Conservation (phyloP, 2,888 invertebrate species). For the Seira sanloemensis region DNA sequence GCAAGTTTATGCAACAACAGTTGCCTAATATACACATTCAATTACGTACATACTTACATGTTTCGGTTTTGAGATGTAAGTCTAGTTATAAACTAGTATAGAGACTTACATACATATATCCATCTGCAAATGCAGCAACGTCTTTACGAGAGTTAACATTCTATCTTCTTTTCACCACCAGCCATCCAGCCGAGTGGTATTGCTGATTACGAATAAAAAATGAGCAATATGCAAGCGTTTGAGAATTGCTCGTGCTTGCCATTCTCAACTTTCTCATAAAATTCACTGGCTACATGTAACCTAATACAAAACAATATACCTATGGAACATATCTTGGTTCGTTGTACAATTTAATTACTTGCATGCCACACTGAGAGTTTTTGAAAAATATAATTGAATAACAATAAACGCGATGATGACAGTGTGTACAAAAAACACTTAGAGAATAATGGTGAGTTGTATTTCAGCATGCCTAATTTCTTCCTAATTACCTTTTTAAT, state of each 20-base stretch:
- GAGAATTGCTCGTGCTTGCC: too few species aligned
- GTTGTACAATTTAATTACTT: too few species aligned
- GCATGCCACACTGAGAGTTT: background rate
- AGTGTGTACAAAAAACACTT: background rate
- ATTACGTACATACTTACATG: too few species aligned
- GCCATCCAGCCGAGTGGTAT: background rate
- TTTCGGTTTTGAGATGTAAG: too few species aligned
- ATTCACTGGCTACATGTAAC: background rate
- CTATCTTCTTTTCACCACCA: slow-evolving; percentile 39
- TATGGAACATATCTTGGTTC: background rate
- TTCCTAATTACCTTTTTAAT: slow-evolving; percentile 38
- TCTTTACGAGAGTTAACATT: background rate
- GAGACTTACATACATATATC: too few species aligned
- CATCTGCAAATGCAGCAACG: too few species aligned
- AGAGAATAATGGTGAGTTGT: slow-evolving; percentile 20
- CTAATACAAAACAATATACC: too few species aligned
- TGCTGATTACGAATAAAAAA: background rate
- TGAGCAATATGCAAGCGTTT: background rate
- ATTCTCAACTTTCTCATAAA: too few species aligned
- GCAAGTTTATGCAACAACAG: too few species aligned
- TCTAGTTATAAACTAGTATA: too few species aligned
- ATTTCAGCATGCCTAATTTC: slow-evolving; percentile 39
- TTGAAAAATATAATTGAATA: background rate
- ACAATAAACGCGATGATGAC: background rate
- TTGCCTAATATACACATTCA: too few species aligned